Evolutionary conservation across 2,113 vertebrate species (phyloP).

Genomic region (Baryphthengus martii): DNA sequence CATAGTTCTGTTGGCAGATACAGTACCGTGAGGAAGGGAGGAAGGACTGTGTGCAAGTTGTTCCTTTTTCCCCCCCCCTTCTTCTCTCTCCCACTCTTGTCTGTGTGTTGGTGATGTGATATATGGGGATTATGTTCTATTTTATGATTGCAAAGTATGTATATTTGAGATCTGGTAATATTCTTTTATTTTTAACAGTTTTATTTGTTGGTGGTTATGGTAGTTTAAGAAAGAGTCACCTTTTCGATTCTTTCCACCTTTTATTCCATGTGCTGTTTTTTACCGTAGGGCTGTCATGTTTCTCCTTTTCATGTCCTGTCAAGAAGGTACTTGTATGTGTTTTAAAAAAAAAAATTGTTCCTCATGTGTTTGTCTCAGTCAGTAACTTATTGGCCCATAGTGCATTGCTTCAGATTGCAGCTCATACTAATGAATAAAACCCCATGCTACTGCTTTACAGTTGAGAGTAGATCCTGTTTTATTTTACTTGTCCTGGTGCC

Average conservation of each 20-base stretch:
- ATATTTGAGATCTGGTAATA: not conserved
- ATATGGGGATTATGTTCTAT: not conserved
- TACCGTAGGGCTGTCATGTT: not conserved
- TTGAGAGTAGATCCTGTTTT: not conserved
- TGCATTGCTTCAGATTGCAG: not conserved
- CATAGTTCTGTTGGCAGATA: not conserved
- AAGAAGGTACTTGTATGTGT: not conserved
- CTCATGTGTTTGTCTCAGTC: not conserved
- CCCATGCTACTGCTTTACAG: not conserved
- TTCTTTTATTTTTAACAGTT: not conserved
- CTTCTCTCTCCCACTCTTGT: not conserved
- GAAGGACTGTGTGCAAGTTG: not conserved
- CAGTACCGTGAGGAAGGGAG: not conserved
- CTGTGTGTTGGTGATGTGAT: not conserved
- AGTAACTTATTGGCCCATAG: not conserved
- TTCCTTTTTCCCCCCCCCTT: no score
- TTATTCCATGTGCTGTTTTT: not conserved
- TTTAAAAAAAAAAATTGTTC: not conserved
- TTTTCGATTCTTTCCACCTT: not conserved
- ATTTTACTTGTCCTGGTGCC: not conserved
- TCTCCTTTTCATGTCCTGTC: not conserved
- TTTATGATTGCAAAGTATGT: not conserved
- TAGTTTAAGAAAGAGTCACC: not conserved
- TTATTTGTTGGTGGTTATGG: not conserved
- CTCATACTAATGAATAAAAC: not conserved